Evolutionary conservation across 1,140 invertebrate genomes (phyloP).

Genomic region (Drosophila repletoides): DNA sequence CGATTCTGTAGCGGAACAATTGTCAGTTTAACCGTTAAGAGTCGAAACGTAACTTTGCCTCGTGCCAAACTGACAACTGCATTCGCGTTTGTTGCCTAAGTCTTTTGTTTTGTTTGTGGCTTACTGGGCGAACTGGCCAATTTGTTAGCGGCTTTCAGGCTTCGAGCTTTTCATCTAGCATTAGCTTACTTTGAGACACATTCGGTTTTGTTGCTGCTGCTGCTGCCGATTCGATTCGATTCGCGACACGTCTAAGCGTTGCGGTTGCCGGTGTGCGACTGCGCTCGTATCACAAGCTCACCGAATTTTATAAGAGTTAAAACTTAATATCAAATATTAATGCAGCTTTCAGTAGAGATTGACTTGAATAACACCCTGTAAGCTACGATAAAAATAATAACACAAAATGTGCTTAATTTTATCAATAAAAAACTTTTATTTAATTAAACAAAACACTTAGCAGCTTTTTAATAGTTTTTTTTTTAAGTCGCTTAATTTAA

Average conservation of each 20-base stretch:
- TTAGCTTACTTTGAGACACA: slow-evolving; percentile 69
- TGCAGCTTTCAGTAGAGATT: not conserved
- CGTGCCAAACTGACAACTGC: slow-evolving; percentile 22
- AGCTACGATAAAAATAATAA: too few relatives aligned
- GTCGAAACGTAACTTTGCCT: slow-evolving; percentile 34
- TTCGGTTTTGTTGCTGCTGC: slow-evolving; percentile 16
- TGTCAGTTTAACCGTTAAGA: slow-evolving; percentile 71
- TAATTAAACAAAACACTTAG: too few relatives aligned
- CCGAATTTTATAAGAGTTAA: slow-evolving; percentile 72
- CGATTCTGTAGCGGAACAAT: slow-evolving; percentile 37
- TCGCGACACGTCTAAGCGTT: slow-evolving; percentile 66
- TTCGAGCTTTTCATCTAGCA: slow-evolving; percentile 43
- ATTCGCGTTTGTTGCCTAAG: slow-evolving; percentile 68
- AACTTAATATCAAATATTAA: slow-evolving; percentile 17
- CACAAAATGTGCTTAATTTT: too few relatives aligned
- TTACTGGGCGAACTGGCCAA: slow-evolving; percentile 26
- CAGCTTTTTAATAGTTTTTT: too few relatives aligned
- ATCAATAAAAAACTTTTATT: too few relatives aligned
- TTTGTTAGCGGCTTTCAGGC: slow-evolving; percentile 37
- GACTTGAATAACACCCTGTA: slow-evolving; percentile 16
- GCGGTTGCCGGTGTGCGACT: slow-evolving; percentile 64
- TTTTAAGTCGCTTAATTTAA: too few relatives aligned
- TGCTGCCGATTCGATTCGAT: slow-evolving; percentile 12
- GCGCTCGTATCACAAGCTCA: slow-evolving; percentile 56
- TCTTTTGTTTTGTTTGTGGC: slow-evolving; percentile 72